Conservation (phyloP, 2,113 vertebrate genomes). For the Epinephelus cyanopodus region DNA sequence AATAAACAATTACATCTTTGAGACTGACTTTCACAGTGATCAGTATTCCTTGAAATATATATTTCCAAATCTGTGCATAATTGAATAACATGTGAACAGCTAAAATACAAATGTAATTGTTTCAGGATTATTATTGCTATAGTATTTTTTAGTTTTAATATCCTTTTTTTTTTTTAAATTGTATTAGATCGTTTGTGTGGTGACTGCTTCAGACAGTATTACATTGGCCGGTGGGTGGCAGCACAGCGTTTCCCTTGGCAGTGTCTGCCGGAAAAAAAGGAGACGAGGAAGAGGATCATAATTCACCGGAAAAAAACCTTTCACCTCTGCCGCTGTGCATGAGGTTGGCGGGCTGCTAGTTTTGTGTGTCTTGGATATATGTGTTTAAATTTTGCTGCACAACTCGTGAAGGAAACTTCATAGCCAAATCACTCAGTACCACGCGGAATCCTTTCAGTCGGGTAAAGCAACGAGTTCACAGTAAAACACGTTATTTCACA, state of each 20-base stretch:
- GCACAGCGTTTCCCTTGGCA: not conserved
- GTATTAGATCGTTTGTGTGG: not conserved
- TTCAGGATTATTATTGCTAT: not conserved
- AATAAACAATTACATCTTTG: too few species aligned
- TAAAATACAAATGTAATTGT: too few species aligned
- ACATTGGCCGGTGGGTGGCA: conserved; percentile 42
- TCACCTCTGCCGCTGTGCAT: conserved; percentile 51
- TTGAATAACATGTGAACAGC: too few species aligned
- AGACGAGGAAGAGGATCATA: conserved; percentile 56
- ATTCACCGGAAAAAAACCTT: conserved; percentile 43
- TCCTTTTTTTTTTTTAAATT: too few species aligned
- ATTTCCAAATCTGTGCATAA: too few species aligned
- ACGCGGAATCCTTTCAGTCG: conserved; percentile 17
- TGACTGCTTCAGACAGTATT: not conserved
- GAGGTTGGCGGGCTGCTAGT: conserved; percentile 78
- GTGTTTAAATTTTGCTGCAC: conserved; percentile 25
- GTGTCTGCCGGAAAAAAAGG: not conserved
- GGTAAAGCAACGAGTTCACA: conserved; percentile 44
- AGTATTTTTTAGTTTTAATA: too few species aligned
- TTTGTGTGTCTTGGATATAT: conserved; percentile 13
- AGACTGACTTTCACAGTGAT: too few species aligned
- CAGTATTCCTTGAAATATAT: too few species aligned
- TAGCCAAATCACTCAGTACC: not conserved
- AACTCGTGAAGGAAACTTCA: not conserved
- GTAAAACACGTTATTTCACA: conserved; percentile 8